Base-by-base conservation (phyloP, 1,140 invertebrate species). In the Tribolium madens region DNA sequence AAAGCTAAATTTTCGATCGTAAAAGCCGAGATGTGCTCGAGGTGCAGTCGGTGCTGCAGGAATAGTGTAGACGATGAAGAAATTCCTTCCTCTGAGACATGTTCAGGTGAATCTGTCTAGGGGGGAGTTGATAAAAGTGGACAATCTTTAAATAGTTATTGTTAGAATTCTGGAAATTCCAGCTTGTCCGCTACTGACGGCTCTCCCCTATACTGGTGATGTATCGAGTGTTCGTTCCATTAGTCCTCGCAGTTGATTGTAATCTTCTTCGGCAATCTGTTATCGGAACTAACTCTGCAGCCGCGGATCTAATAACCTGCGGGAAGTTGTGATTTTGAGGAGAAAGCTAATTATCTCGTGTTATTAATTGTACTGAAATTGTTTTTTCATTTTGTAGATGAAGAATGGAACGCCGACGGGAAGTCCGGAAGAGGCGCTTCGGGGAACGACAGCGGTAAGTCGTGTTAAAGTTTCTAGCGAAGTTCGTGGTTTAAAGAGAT, bases 331-430 rank as follows among this genome's bases (percentile, higher is more conserved):
- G 53, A 60, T 60, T 21, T 21, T 60, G 53, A 12, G 9, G 18
- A 26, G 53, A 60, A 60, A 60, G 9, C 18, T 26, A 60, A 60
- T 60, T 60, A 60, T 18, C 6, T 10, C n/a, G 13, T 53, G 53
- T 21, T 60, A 60, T 60, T 18, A 60, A 60, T 60, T 60, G 14
- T 15, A 52, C 14, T 52, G 50, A 52, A 57, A 57, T 60, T 52
- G 26, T 10, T 12, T 68, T 77, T 15, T 75, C 26, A 81, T 80
- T 74, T 87, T 87, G 76, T 83, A 87, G 86, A 87, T 73, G 86
- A 87, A 81, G 86, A 87, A 82, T 87, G 86, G 86, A 87, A 86
- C 79, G 81, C 85, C 31, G 86, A 87, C 81, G 84, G 86, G 60
- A 87, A 87, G 79, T 83, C 84, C 36, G 83, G 86, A 50, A 84